Conservation (phyloP, 2,888 invertebrate genomes). For the Sphaerophoria rueppellii region DNA sequence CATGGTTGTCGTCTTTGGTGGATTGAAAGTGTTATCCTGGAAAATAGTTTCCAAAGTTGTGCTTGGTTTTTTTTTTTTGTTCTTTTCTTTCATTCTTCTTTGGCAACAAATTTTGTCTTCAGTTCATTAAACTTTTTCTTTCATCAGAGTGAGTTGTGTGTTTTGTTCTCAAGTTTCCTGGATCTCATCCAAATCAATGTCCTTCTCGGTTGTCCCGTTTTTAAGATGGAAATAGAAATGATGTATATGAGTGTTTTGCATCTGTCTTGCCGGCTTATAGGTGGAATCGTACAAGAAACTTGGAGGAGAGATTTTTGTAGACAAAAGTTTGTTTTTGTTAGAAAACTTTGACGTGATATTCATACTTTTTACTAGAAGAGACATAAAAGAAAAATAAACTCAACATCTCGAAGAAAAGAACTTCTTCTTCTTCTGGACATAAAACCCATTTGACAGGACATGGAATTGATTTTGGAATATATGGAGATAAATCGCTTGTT, state of each 20-base stretch:
- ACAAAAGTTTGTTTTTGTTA: conserved; percentile 13
- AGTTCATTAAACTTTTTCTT: conserved; percentile 55
- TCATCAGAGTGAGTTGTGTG: conserved; percentile 10
- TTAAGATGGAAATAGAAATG: conserved; percentile 4
- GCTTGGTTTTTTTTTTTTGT: conserved; percentile 16
- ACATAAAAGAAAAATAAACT: not conserved
- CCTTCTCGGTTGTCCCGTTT: conserved; percentile 29
- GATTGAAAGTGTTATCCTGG: conserved; percentile 7
- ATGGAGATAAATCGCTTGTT: conserved; percentile 5
- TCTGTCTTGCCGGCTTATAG: conserved; percentile 13
- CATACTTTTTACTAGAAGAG: conserved; percentile 4
- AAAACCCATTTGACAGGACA: conserved; percentile 12
- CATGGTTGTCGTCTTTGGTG: not conserved
- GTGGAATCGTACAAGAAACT: not conserved
- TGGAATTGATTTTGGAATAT: not conserved
- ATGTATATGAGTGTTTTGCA: conserved; percentile 38
- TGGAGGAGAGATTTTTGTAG: not conserved
- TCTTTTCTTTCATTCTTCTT: not conserved
- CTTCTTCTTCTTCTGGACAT: conserved; percentile 6
- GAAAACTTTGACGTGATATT: not conserved
- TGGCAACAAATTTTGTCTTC: not conserved
- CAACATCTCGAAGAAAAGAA: not conserved
- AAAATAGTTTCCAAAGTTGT: conserved; percentile 31
- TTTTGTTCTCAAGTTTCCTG: conserved; percentile 54
- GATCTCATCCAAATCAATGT: conserved; percentile 67